phyloP scores from a whole-genome alignment of 2,888 invertebrate genomes.

The Tanytarsus gracilentus region DNA sequence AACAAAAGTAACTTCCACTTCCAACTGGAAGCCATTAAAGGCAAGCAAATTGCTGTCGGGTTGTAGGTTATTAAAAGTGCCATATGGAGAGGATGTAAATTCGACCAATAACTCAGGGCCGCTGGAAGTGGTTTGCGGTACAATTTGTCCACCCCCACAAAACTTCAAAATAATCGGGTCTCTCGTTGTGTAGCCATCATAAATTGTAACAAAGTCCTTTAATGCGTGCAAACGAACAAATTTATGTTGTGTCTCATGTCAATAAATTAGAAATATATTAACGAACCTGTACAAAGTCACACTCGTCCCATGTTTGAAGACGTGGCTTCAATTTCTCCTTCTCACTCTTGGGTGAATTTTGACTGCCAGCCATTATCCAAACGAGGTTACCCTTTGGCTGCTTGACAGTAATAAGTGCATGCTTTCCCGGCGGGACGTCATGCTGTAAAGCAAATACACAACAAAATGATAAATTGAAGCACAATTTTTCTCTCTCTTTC shows the following conservation, averaged over 20 bases:
- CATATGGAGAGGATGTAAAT: slow-evolving; percentile 82
- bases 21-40: slow-evolving; percentile 80
- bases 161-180: slow-evolving; percentile 82
- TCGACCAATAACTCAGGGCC: slow-evolving; percentile 82
- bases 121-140: slow-evolving; percentile 77
- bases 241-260: background rate
- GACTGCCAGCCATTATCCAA: slow-evolving; percentile 69
- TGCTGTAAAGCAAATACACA: slow-evolving; percentile 45
- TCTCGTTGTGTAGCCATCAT: slow-evolving; percentile 79
- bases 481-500: background rate
- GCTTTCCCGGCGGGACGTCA: slow-evolving; percentile 76
- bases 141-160: slow-evolving; percentile 79
- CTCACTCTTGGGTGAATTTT: slow-evolving; percentile 53
- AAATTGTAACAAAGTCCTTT: slow-evolving; percentile 76
- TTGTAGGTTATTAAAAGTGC: slow-evolving; percentile 58
- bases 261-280: background rate
- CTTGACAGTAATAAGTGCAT: slow-evolving; percentile 75
- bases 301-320: slow-evolving; percentile 71
- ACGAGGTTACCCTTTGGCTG: slow-evolving; percentile 79
- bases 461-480: background rate
- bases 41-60: slow-evolving; percentile 69
- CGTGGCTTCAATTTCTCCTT: slow-evolving; percentile 47
- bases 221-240: background rate
- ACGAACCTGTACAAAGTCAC: slow-evolving; percentile 67
- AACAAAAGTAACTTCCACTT: slow-evolving; percentile 74